These are phyloP conservation scores for Paedocypris sp. DNA, from an alignment of 2,113 vertebrate genomes.

Conservation along the genomic window DNA sequence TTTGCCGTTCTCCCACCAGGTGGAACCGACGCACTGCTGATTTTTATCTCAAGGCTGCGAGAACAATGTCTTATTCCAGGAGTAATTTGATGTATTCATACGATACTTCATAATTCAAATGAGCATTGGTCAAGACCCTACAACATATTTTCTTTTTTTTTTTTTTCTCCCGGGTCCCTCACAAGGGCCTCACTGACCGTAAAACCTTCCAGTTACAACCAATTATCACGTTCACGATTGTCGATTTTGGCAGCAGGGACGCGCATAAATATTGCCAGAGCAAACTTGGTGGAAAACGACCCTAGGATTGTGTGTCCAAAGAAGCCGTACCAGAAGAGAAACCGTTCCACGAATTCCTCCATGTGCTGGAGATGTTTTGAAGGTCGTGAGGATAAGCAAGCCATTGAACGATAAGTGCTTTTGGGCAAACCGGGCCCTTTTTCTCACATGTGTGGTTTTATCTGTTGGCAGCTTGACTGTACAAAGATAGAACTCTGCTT, in stretches of 20 bases:
- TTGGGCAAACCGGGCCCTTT: not conserved
- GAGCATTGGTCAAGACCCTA: not conserved
- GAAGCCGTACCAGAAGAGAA: not conserved
- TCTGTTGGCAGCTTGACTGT: constrained; percentile 1
- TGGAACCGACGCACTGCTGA: constrained; percentile 34
- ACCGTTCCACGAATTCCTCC: not conserved
- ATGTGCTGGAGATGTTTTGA: constrained; percentile 10
- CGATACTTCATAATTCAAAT: too few relatives aligned
- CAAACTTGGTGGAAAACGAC: not conserved
- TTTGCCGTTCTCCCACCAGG: constrained; percentile 35
- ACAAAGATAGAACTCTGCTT: not conserved
- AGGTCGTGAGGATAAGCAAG: not conserved
- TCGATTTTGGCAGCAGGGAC: constrained; percentile 2
- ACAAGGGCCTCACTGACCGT: constrained; percentile 8
- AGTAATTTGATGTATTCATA: too few relatives aligned
- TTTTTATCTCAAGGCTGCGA: not conserved
- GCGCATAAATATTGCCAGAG: constrained; percentile 11
- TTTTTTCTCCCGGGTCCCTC: not conserved
- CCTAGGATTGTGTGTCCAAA: not conserved
- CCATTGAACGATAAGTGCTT: not conserved
- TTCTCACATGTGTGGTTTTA: constrained; percentile 13
- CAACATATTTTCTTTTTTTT: not conserved
- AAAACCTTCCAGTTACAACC: constrained; percentile 27
- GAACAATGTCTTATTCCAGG: too few relatives aligned
- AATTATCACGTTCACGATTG: constrained; percentile 31